A percentile compares a stretch with the other conserved stretches of the same genome.
Evolutionary conservation across 2,888 invertebrate species (phyloP).

Genomic region (Odontocerum albicorne): DNA sequence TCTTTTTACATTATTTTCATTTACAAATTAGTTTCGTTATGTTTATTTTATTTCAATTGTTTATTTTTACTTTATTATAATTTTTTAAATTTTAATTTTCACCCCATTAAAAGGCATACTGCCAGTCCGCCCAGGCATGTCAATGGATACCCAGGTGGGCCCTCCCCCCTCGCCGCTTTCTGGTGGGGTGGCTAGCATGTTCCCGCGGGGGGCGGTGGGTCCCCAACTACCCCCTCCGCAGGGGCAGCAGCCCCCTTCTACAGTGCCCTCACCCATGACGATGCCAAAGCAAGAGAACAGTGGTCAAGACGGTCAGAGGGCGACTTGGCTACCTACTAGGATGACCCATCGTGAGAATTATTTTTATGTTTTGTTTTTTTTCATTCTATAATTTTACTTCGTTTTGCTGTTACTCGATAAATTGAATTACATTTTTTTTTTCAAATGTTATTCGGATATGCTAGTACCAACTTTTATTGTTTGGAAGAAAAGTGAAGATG

Average conservation of each 20-base stretch:
- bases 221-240: conserved; percentile 15
- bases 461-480: no score
- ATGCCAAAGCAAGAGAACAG: conserved; percentile 60
- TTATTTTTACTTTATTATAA: conserved; percentile 1
- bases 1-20: no score
- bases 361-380: conserved; percentile 38
- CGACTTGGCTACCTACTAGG: conserved; percentile 67
- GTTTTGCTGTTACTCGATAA: background rate
- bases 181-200: conserved; percentile 31
- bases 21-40: background rate
- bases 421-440: background rate
- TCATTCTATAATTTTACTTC: no score
- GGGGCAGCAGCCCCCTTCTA: conserved; percentile 43
- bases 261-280: conserved; percentile 51
- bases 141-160: conserved; percentile 46
- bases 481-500: no score
- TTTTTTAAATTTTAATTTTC: conserved; percentile 29
- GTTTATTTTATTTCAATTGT: background rate
- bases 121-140: conserved; percentile 44
- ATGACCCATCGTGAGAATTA: conserved; percentile 68
- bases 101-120: background rate
- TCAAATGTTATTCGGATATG: background rate
- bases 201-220: conserved; percentile 19
- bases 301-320: conserved; percentile 59
- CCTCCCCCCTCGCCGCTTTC: conserved; percentile 41